These are phyloP conservation scores for Dryadula phaetusa DNA, from an alignment of 2,888 invertebrate genomes.

Conservation along the genomic window DNA sequence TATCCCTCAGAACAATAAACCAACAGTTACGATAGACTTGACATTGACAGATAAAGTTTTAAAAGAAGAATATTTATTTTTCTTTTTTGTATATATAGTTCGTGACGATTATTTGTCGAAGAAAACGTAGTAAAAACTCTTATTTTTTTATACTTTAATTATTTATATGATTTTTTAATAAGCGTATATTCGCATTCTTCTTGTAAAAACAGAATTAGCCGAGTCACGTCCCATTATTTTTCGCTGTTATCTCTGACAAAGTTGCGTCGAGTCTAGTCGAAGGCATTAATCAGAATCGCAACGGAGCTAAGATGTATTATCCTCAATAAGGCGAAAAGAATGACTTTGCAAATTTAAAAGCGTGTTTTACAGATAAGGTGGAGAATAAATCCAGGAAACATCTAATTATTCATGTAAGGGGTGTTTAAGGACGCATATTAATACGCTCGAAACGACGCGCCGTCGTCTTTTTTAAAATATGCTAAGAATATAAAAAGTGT, in stretches of 20 bases:
- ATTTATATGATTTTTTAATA: constrained; percentile 31
- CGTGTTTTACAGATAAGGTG: constrained; percentile 79
- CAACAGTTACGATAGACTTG: background rate
- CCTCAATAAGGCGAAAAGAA: constrained; percentile 82
- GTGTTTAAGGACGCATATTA: constrained; percentile 79
- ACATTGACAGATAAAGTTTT: constrained; percentile 55
- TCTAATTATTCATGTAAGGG: constrained; percentile 84
- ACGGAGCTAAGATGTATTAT: constrained; percentile 79
- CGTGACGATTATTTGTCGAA: constrained; percentile 3
- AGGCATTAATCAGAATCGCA: constrained; percentile 82
- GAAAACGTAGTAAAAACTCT: constrained; percentile 27
- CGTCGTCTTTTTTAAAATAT: constrained; percentile 71
- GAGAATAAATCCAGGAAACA: constrained; percentile 76
- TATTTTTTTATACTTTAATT: constrained; percentile 23
- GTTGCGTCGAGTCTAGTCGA: constrained; percentile 72
- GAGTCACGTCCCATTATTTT: constrained; percentile 82
- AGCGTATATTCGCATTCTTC: constrained; percentile 35
- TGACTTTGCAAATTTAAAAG: constrained; percentile 82
- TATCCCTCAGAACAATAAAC: constrained; percentile 21
- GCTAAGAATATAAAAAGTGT: constrained; percentile 67
- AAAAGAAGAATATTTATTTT: constrained; percentile 67
- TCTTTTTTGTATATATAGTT: constrained; percentile 35
- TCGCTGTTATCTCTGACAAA: constrained; percentile 80
- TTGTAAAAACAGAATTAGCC: constrained; percentile 71
- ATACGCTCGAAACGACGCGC: constrained; percentile 61